A percentile compares a stretch with the other conserved stretches of the same genome.
These are phyloP conservation scores for Heliocidaris erythrogramma DNA, from an alignment of 35 echinoderm and acorn worm species.

Conservation along the genomic window DNA sequence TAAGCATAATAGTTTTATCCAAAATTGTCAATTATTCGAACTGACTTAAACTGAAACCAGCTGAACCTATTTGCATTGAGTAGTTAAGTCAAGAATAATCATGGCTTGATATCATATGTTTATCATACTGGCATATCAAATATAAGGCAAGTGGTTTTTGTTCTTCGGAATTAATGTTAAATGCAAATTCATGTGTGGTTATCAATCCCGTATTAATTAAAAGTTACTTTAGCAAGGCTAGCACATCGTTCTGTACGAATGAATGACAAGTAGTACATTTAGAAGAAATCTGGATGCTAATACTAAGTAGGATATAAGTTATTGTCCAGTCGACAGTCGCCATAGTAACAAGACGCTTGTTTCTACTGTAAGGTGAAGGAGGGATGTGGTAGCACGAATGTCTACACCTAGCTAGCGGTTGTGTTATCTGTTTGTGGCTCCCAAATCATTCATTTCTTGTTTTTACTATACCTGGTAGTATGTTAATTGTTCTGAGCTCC, in stretches of 20 bases:
- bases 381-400: neutral
- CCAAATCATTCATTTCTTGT: neutral
- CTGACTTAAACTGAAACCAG: no score
- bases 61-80: no score
- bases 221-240: neutral
- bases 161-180: no score
- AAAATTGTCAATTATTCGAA: no score
- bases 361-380: neutral
- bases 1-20: no score
- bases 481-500: neutral
- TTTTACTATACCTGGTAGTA: no score
- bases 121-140: no score
- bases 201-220: neutral
- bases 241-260: no score
- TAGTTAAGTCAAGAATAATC: no score
- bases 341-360: neutral
- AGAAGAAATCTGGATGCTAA: neutral
- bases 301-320: neutral
- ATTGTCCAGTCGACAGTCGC: neutral
- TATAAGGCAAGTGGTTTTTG: no score
- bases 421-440: neutral
- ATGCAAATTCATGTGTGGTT: constrained; percentile 10
- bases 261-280: neutral
- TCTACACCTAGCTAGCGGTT: neutral
- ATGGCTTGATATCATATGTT: no score